Base-by-base conservation (phyloP, 2,113 vertebrate species). In the Sciurus niger region DNA sequence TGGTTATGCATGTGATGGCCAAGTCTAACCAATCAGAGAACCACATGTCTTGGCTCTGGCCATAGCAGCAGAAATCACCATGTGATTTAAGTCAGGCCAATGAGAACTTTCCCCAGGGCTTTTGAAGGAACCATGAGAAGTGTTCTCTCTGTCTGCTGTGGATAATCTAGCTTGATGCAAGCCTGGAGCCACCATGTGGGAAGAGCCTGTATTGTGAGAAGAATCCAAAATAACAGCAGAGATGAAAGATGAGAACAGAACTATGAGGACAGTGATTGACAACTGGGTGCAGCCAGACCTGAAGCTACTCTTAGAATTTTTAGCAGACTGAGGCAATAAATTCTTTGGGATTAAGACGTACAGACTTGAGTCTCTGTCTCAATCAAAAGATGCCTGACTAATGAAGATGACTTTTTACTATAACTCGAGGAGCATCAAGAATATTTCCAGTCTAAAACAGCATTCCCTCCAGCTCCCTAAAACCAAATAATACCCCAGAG, bases 281-380 rank as follows among this genome's bases (percentile, higher is more conserved):
- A 48, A 11, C 70, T 84, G 8, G 60, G 88, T 76, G 18, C 43
- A 89, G 86, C 48, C 73, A 46, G 68, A 51, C 74, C 90, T 95
- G 94, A 89, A 76, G n/a, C 63, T 74, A 48, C 46, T 67, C 22
- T 58, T 53, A 67, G 46, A n/a, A n/a, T 93, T 60, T 90, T 86
- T 84, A 9, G 13, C 93, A 90, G 74, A 63, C 7, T 0, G 48
- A 90, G 14, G 32, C 20, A 68, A 43, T 67, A 48, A 12, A 46
- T 90, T 80, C 67, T 46, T 90, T 48, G 85, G 37, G 17, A 90
- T 72, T 40, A 67, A 90, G 22, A 40, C n/a, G 28, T 55, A 17
- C 16, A 53, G 73, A 73, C 55, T 48, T 89, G 70, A 43, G 25
- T 86, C 25, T 97, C 73, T 89, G 60, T 91, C 55, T 84, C 22